These are phyloP conservation scores for Salminus brasiliensis DNA, from an alignment of 2,113 vertebrate species.

Conservation along the genomic window DNA sequence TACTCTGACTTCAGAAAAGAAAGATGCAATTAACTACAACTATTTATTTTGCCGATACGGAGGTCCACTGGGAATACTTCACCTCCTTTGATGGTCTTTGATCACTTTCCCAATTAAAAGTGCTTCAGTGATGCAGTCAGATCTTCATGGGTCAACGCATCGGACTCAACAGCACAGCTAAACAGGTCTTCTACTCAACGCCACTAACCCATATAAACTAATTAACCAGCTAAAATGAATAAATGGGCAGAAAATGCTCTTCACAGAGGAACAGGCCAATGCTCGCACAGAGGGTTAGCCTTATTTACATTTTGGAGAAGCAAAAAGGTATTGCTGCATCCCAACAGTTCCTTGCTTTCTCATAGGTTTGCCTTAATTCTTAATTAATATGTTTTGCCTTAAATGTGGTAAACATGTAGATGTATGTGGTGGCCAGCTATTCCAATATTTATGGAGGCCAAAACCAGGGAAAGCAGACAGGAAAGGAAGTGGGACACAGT, in stretches of 20 bases:
- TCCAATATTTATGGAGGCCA: no score
- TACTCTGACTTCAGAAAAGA: not conserved
- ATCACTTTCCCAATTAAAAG: constrained; percentile 21
- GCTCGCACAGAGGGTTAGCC: no score
- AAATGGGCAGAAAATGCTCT: not conserved
- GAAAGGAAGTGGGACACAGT: no score
- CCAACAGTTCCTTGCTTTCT: no score
- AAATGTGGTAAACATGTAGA: no score
- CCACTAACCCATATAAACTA: not conserved
- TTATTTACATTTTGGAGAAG: no score
- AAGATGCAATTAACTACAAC: not conserved
- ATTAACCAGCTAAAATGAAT: not conserved
- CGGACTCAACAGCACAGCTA: not conserved
- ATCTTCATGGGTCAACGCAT: not conserved
- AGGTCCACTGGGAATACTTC: not conserved
- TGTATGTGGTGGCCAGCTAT: no score
- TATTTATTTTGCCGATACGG: not conserved
- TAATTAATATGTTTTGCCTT: no score
- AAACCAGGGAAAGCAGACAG: no score
- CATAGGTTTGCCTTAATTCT: no score
- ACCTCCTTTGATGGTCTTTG: constrained; percentile 3
- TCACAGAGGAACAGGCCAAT: no score
- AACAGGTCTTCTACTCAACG: not conserved
- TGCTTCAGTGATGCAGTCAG: not conserved
- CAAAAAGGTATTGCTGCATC: no score